phyloP scores from a whole-genome alignment of 2,888 invertebrate species.

The Phasia obesa region DNA sequence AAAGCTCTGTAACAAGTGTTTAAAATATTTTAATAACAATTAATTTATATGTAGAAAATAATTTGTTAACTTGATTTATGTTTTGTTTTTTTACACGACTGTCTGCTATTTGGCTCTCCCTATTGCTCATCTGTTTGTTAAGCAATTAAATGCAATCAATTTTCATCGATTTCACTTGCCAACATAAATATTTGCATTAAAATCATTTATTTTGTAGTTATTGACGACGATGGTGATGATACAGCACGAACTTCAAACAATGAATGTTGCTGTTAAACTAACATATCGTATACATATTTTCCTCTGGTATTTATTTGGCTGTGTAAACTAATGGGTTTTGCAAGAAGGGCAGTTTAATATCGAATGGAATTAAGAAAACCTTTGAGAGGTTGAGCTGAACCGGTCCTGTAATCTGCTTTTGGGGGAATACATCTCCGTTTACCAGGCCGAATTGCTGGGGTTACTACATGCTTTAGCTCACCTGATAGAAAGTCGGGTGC shows the following conservation, averaged over 20 bases:
- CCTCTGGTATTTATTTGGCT: neutral
- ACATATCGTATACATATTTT: neutral
- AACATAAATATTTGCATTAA: constrained; percentile 62
- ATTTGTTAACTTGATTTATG: constrained; percentile 44
- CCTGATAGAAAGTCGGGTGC: no score
- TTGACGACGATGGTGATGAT: neutral
- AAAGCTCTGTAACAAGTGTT: no score
- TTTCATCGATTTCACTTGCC: constrained; percentile 61
- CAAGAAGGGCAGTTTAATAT: no score
- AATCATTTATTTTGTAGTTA: constrained; percentile 5
- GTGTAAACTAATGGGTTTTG: neutral
- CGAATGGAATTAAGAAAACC: no score
- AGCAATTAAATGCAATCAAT: constrained; percentile 58
- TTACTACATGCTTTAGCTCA: no score
- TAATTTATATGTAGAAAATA: constrained; percentile 46
- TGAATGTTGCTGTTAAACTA: neutral
- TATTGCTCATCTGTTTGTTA: neutral
- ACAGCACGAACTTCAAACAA: neutral
- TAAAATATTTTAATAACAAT: no score
- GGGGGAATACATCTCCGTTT: no score
- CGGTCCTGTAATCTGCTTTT: no score
- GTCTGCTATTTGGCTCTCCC: neutral
- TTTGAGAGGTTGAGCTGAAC: no score
- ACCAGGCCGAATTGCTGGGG: no score
- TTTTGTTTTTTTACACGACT: neutral